phyloP scores from a whole-genome alignment of 2,797 vertebrate species.

The Mustela erminea region DNA sequence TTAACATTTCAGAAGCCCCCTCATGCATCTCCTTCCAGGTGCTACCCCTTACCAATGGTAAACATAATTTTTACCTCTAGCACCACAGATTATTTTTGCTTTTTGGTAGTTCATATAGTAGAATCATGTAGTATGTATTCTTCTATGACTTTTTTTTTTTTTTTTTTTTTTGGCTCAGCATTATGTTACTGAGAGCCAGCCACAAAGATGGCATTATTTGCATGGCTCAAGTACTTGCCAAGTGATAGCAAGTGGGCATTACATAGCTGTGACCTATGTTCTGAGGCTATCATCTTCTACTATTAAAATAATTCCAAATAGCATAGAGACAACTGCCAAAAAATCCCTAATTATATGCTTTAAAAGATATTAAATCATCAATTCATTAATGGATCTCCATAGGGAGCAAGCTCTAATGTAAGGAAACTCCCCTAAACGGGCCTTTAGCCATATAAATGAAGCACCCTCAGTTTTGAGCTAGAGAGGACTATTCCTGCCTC shows the following conservation, averaged over 20 bases:
- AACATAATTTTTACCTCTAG: background rate
- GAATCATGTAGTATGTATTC: background rate
- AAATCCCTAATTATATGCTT: background rate
- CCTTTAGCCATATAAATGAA: background rate
- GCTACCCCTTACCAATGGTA: background rate
- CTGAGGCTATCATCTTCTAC: background rate
- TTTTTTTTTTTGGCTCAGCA: background rate
- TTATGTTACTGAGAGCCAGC: background rate
- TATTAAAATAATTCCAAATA: constrained; percentile 31
- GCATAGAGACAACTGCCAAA: background rate
- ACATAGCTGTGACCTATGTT: background rate
- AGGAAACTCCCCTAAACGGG: background rate
- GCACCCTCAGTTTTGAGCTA: background rate
- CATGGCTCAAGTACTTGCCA: background rate
- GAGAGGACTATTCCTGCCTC: background rate
- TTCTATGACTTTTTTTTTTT: constrained; percentile 30
- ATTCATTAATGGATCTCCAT: background rate
- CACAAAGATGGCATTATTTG: background rate
- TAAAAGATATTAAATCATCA: background rate
- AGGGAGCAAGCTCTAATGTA: background rate
- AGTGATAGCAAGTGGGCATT: background rate
- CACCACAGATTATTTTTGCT: background rate
- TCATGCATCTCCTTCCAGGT: background rate
- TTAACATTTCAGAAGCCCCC: background rate
- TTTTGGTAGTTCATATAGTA: background rate